These are phyloP conservation scores for Lysandra bellargus DNA, from an alignment of 2,888 invertebrate genomes.

Conservation along the genomic window DNA sequence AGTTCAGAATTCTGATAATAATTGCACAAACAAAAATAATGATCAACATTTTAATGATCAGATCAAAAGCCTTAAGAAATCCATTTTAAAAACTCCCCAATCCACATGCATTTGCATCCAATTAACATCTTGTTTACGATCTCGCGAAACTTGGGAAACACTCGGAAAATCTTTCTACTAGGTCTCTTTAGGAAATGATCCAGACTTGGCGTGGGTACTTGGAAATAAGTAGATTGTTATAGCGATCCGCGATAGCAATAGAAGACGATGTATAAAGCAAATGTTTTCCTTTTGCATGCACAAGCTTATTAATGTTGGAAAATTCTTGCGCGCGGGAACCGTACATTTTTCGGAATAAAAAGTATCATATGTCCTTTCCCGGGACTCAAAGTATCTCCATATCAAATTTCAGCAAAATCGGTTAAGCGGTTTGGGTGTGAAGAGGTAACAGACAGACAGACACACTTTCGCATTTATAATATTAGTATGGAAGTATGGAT, in stretches of 20 bases:
- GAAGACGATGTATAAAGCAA: background rate
- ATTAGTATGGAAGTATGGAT: background rate
- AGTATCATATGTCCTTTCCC: no score
- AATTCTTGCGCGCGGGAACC: background rate
- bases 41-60: background rate
- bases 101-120: constrained; percentile 9
- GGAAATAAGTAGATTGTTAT: constrained; percentile 10
- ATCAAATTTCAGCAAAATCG: no score
- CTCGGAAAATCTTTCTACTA: constrained; percentile 3
- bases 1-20: background rate
- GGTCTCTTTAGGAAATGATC: background rate
- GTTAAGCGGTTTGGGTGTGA: no score
- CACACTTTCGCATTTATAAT: background rate
- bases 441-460: no score
- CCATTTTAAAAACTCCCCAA: background rate
- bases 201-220: background rate
- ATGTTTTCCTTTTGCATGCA: background rate
- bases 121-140: background rate
- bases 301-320: background rate
- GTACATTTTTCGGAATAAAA: no score
- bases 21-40: background rate
- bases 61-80: background rate
- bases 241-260: constrained; percentile 1
- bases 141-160: background rate
- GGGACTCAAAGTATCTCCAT: no score